A percentile compares a stretch with the other conserved stretches of the same genome.
These are phyloP conservation scores for Labeo calbasu DNA, from an alignment of 2,797 vertebrate species.

Conservation along the genomic window DNA sequence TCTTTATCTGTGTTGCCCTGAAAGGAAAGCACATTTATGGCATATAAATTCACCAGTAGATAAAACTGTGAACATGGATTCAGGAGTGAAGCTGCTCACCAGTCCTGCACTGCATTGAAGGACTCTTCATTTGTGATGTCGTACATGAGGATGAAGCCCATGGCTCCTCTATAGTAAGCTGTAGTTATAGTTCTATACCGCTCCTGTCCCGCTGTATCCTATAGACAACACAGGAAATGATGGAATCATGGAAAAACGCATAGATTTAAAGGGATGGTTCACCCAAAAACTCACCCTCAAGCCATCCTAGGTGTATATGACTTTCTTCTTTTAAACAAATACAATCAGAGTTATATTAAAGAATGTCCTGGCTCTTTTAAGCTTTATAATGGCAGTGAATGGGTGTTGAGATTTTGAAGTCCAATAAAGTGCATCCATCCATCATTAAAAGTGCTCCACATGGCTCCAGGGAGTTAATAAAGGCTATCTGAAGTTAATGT, in stretches of 20 bases:
- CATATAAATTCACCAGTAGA: no score
- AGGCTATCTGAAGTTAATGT: not conserved
- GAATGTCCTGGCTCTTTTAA: not conserved
- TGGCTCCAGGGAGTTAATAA: not conserved
- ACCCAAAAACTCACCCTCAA: not conserved
- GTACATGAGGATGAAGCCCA: slow-evolving; percentile 98
- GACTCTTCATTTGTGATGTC: slow-evolving; percentile 95
- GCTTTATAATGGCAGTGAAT: not conserved
- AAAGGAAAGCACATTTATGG: slow-evolving; percentile 36
- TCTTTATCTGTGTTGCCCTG: slow-evolving; percentile 98
- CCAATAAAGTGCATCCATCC: not conserved
- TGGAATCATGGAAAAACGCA: not conserved
- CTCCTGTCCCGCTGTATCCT: slow-evolving; percentile 98
- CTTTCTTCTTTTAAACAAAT: not conserved
- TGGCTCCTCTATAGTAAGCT: slow-evolving; percentile 94
- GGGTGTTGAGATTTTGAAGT: not conserved
- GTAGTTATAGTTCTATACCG: slow-evolving; percentile 95
- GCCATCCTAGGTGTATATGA: not conserved
- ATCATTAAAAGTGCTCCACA: not conserved
- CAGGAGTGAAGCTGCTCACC: slow-evolving; percentile 71
- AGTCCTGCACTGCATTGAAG: slow-evolving; percentile 92
- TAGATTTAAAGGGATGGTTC: not conserved
- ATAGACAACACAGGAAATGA: slow-evolving; percentile 10
- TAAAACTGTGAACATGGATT: not conserved
- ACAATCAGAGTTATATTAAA: not conserved